Evolutionary conservation across 2,797 vertebrate genomes (phyloP).

Genomic region (Sebastes taczanowskii): DNA sequence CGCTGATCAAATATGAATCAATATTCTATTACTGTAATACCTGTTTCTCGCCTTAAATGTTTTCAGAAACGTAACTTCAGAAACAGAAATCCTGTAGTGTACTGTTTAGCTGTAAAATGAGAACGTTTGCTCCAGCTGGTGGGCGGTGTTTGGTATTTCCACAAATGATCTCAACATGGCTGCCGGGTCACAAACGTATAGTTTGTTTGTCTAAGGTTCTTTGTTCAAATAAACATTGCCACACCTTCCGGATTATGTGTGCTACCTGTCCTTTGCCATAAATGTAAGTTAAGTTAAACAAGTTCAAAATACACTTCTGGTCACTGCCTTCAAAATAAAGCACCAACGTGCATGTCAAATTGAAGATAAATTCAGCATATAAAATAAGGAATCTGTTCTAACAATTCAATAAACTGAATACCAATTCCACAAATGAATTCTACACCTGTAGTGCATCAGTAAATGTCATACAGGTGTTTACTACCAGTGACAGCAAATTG

Average conservation of each 20-base stretch:
- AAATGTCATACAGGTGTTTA: neutral
- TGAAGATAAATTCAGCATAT: neutral
- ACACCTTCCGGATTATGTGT: neutral
- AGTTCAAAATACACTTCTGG: neutral
- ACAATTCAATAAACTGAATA: neutral
- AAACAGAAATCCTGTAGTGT: too few relatives aligned
- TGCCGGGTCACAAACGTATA: too few relatives aligned
- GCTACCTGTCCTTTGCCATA: neutral
- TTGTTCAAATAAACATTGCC: neutral
- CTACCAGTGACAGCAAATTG: neutral
- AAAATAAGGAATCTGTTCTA: neutral
- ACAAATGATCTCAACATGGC: too few relatives aligned
- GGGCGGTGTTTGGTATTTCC: too few relatives aligned
- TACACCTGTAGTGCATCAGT: neutral
- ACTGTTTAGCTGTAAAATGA: too few relatives aligned
- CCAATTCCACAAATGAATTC: neutral
- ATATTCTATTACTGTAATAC: too few relatives aligned
- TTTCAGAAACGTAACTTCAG: too few relatives aligned
- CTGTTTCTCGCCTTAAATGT: too few relatives aligned
- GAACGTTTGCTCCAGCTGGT: too few relatives aligned
- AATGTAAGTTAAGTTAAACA: too few relatives aligned
- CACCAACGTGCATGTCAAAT: neutral
- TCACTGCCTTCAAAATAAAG: slow-evolving; percentile 11
- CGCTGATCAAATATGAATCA: too few relatives aligned
- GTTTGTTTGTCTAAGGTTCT: neutral